Evolutionary conservation across 2,113 vertebrate genomes (phyloP).

Genomic region (Girardinichthys multiradiatus): DNA sequence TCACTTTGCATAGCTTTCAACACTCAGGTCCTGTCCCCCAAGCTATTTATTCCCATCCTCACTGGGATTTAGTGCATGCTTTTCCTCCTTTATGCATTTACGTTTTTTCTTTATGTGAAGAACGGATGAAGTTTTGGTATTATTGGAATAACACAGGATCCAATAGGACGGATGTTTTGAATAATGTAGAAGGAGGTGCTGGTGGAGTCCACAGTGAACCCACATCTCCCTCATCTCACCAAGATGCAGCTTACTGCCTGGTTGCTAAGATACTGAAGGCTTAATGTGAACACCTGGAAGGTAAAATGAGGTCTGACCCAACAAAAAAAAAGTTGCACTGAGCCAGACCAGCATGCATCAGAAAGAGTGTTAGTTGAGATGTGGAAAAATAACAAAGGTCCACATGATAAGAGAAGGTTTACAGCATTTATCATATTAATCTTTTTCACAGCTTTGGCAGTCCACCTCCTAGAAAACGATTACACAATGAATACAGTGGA

Average conservation of each 20-base stretch:
- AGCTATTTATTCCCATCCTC: constrained; percentile 26
- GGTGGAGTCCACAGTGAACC: constrained; percentile 31
- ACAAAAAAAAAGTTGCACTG: constrained; percentile 41
- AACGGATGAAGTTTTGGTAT: constrained; percentile 7
- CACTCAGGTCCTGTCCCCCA: constrained; percentile 13
- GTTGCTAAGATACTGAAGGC: constrained; percentile 43
- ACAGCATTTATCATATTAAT: background rate
- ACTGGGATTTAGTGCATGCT: constrained; percentile 9
- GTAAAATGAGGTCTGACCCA: constrained; percentile 49
- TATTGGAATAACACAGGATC: constrained; percentile 22
- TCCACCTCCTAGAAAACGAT: background rate
- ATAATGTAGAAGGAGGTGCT: constrained; percentile 5
- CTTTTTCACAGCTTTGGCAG: background rate
- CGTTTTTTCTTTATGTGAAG: constrained; percentile 1
- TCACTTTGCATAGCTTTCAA: constrained; percentile 11
- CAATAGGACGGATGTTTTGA: constrained; percentile 26
- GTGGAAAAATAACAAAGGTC: constrained; percentile 45
- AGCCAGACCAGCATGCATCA: constrained; percentile 14
- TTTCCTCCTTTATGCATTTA: constrained; percentile 7
- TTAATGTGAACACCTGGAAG: constrained; percentile 68
- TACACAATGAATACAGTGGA: background rate
- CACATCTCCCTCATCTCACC: constrained; percentile 41
- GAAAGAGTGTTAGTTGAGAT: constrained; percentile 15
- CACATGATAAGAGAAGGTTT: constrained; percentile 19
- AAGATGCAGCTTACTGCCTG: constrained; percentile 14